Conservation (phyloP, 1,140 invertebrate species). For the Cheumatopsyche charites region DNA sequence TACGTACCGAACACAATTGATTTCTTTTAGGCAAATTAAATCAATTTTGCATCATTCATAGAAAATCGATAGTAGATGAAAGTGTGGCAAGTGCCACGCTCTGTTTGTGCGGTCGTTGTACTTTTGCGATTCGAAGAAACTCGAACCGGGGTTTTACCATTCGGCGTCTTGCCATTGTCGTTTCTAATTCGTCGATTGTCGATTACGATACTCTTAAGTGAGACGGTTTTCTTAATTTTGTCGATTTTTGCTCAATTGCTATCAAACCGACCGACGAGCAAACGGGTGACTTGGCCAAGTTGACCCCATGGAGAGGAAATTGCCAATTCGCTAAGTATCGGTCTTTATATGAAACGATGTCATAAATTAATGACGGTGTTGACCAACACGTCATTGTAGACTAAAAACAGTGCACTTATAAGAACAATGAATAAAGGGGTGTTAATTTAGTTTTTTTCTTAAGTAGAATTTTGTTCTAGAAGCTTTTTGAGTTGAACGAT, state of each 20-base stretch:
- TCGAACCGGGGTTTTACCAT: constrained; percentile 6
- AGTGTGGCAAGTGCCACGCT: constrained; percentile 42
- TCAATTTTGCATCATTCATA: constrained; percentile 38
- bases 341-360: constrained; percentile 4
- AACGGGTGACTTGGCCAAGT: too few species aligned
- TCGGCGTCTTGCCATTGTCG: too few species aligned
- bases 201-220: too few species aligned
- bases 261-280: too few species aligned
- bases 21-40: constrained; percentile 30
- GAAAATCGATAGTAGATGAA: constrained; percentile 44
- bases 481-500: too few species aligned
- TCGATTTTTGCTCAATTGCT: too few species aligned
- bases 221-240: too few species aligned
- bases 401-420: neutral
- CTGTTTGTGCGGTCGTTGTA: constrained; percentile 38
- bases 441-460: too few species aligned
- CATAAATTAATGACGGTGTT: constrained; percentile 8
- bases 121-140: constrained; percentile 34
- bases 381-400: neutral
- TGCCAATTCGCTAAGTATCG: constrained; percentile 10
- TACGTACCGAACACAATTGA: neutral
- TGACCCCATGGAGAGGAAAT: constrained; percentile 6
- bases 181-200: too few species aligned
- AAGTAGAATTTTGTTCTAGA: too few species aligned
- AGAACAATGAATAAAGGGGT: too few species aligned